Evolutionary conservation across 2,797 vertebrate genomes (phyloP).

Genomic region (Scomberomorus guttatus): DNA sequence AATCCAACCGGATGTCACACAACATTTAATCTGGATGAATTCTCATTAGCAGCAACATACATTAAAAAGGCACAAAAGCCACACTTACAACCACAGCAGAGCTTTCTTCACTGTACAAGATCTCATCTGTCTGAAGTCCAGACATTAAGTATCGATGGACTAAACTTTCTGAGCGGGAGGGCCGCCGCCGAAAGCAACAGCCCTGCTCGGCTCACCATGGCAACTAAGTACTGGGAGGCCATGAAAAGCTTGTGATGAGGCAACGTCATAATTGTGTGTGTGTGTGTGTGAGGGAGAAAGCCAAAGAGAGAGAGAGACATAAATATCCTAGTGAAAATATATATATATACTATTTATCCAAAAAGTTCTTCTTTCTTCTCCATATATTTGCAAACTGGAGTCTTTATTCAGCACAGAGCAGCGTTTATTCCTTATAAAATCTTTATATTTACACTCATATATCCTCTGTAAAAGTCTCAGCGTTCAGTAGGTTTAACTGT

Average conservation of each 20-base stretch:
- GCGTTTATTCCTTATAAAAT: conserved; percentile 2
- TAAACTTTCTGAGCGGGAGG: conserved; percentile 45
- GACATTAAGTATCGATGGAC: conserved; percentile 53
- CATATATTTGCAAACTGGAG: not conserved
- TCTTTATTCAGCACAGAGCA: not conserved
- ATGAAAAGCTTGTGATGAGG: conserved; percentile 3
- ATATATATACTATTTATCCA: not conserved
- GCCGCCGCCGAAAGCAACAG: conserved; percentile 2
- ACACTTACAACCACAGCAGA: no score
- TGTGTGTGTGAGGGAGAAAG: conserved; percentile 11
- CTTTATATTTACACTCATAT: not conserved
- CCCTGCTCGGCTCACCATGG: conserved; percentile 56
- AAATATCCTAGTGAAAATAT: not conserved
- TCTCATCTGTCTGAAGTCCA: conserved; percentile 36
- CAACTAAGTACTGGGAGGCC: conserved; percentile 46
- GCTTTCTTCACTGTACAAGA: no score
- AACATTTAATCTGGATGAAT: conserved; percentile 2
- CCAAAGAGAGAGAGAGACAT: not conserved
- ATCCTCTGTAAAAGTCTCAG: not conserved
- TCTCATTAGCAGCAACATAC: not conserved
- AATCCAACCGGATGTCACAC: not conserved
- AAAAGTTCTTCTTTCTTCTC: not conserved
- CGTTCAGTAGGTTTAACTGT: not conserved
- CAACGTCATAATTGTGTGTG: not conserved
- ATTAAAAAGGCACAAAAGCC: not conserved